Evolutionary conservation across 2,113 vertebrate genomes (phyloP), one percentile per base, ranked within the genome.

Genomic region (Gallinago paraguaiae): DNA sequence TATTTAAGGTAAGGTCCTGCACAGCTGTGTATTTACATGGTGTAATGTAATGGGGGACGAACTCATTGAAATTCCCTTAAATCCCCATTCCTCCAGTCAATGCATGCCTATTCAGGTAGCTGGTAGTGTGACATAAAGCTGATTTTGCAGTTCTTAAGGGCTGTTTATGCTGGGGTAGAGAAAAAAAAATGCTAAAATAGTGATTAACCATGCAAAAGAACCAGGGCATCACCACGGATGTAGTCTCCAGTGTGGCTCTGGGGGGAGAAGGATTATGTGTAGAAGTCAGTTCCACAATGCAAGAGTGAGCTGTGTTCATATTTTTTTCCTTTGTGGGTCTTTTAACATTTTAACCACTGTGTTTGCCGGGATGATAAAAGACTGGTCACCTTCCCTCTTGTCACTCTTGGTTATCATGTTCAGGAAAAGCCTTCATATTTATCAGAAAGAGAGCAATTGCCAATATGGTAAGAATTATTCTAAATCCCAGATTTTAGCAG

Each of bases 401-500:
- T 71, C 57, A 48, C 78, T 91, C 46, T 87, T 89, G 16, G 39
- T 88, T 78, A 39, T 86, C 22, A 30, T 50, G 24, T 86, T 65
- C 59, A 82, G 82, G 80, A 88, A 82, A 60, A 81, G 6, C 31
- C 45, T 86, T 86, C 5, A 0, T 12, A 37, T 64, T 77, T 88
- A 72, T 92, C 13, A 3, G 61, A 88, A 84, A 71, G 23, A 71
- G 39, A 75, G 43, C 39, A 53, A 33, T 81, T 88, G 77, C 39
- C 61, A 93, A 9, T 92, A 68, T 83, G 76, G 65, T 72, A 78
- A 84, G 48, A 90, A 86, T 93, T 95, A 93, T 85, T 25, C 43
- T 69, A 82, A 94, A 88, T 88, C 39, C 53, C 53, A 72, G 41
- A 68, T 82, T 95, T 95, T 54, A 88, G 72, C n/a, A 92, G 74